These are phyloP conservation scores for Poeciliopsis infans DNA, from an alignment of 2,797 vertebrate genomes.

Conservation along the genomic window DNA sequence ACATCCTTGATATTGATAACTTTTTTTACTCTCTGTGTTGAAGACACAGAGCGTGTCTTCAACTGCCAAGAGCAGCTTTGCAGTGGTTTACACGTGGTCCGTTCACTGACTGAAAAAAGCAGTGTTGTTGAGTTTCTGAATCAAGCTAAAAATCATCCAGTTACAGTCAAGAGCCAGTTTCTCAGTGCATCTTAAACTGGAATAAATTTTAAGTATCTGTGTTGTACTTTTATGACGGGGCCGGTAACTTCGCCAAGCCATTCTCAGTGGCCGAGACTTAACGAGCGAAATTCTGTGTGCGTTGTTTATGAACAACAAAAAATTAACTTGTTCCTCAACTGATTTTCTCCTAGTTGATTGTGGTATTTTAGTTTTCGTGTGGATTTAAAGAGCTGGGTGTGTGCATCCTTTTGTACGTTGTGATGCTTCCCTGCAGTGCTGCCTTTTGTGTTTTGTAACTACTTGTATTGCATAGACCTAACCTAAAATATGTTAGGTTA, in stretches of 20 bases:
- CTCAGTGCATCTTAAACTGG: not conserved
- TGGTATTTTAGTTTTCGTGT: constrained; percentile 7
- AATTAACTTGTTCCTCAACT: constrained; percentile 30
- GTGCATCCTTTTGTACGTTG: constrained; percentile 27
- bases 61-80: too few relatives aligned
- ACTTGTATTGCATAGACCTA: not conserved
- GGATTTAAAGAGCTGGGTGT: not conserved
- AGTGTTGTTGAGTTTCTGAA: not conserved
- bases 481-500: too few relatives aligned
- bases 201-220: not conserved
- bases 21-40: not conserved
- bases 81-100: not conserved
- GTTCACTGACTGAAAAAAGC: not conserved
- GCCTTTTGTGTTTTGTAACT: constrained; percentile 37
- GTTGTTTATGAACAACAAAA: constrained; percentile 45
- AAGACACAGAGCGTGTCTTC: not conserved
- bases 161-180: not conserved
- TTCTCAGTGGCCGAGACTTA: constrained; percentile 6
- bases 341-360: constrained; percentile 58
- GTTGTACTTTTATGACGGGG: not conserved
- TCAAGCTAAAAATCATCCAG: not conserved
- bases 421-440: constrained; percentile 57
- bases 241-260: not conserved
- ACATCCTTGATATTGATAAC: not conserved
- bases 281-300: constrained; percentile 28